phyloP scores from a whole-genome alignment of 2,888 invertebrate genomes.

The Temnothorax unifasciatus region DNA sequence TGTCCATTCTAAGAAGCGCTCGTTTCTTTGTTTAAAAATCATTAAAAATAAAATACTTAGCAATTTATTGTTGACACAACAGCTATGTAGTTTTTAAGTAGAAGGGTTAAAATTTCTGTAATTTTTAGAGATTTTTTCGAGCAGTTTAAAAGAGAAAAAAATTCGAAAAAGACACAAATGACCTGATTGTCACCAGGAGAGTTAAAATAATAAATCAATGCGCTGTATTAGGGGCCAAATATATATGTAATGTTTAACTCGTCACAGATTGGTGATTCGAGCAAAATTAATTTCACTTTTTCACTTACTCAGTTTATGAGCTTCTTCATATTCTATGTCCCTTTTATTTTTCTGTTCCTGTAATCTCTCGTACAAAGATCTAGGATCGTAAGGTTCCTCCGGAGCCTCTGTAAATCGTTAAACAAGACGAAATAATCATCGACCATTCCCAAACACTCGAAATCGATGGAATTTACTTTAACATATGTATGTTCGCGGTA shows the following conservation, averaged over 20 bases:
- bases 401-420: slow-evolving; percentile 91
- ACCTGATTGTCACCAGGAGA: too few relatives aligned
- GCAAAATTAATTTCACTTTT: slow-evolving; percentile 4
- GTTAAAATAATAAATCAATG: slow-evolving; percentile 18
- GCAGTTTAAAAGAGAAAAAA: too few relatives aligned
- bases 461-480: neutral
- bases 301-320: slow-evolving; percentile 96
- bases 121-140: too few relatives aligned
- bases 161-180: too few relatives aligned
- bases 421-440: slow-evolving; percentile 52
- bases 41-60: too few relatives aligned
- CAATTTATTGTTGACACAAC: too few relatives aligned
- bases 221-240: neutral
- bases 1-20: too few relatives aligned
- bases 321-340: slow-evolving; percentile 97
- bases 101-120: too few relatives aligned
- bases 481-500: neutral
- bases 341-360: slow-evolving; percentile 97
- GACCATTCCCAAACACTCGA: neutral
- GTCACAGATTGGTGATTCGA: neutral
- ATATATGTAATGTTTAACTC: neutral
- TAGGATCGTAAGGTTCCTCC: slow-evolving; percentile 93
- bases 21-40: too few relatives aligned
- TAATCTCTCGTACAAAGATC: slow-evolving; percentile 96
- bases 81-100: too few relatives aligned